Percentiles rank a stretch among this genome's conserved stretches.
Conservation (phyloP, 2,113 vertebrate species). For the Heterotis niloticus region DNA sequence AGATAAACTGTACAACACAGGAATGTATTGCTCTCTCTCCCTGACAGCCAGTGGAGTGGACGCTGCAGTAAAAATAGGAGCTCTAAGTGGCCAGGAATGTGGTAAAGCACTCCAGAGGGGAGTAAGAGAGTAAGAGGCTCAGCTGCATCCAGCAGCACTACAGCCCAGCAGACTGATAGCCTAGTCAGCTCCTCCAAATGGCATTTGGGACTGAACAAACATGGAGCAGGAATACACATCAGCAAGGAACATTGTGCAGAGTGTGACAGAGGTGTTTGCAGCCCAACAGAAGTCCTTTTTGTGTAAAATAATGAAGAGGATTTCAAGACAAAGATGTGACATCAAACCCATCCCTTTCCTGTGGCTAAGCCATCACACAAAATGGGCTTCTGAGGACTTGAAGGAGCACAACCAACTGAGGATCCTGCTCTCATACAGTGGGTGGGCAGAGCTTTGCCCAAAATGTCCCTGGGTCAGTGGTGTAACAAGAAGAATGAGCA, state of each 20-base stretch:
- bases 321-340: not conserved
- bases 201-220: conserved; percentile 15
- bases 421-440: not conserved
- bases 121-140: conserved; percentile 3
- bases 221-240: not conserved
- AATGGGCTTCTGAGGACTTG: not conserved
- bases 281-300: not conserved
- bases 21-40: conserved; percentile 11
- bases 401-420: not conserved
- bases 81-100: conserved; percentile 12
- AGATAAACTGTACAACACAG: conserved; percentile 9
- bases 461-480: too few species aligned
- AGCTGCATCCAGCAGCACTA: not conserved
- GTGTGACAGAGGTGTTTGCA: not conserved
- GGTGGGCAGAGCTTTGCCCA: not conserved
- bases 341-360: not conserved
- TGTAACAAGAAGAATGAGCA: not conserved
- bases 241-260: not conserved
- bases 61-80: conserved; percentile 9
- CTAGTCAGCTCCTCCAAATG: conserved; percentile 11
- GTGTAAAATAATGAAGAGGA: not conserved
- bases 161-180: not conserved
- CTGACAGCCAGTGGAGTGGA: conserved; percentile 10
- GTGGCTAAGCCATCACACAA: not conserved
- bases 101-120: not conserved